Evolutionary conservation across 2,797 vertebrate species (phyloP), one percentile per base, ranked within the genome.

Genomic region (Arnoldichthys spilopterus): DNA sequence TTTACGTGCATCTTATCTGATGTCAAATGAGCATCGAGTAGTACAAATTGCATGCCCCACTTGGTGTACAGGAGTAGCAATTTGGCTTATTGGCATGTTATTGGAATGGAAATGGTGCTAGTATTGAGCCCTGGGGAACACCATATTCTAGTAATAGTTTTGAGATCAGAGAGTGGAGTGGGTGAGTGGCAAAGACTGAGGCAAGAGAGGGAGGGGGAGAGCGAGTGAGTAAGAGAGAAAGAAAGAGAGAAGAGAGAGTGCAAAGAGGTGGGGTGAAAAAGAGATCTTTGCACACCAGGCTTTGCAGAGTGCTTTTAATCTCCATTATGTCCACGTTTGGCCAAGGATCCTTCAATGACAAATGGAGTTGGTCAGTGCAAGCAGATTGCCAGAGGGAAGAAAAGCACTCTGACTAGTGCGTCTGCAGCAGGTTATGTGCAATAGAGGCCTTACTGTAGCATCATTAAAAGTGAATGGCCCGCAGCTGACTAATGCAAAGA

Each of bases 251-350:
- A 20, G 43, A 40, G 53, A 69, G 63, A 54, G 54, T 20, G 82
- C 74, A 72, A 8, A 64, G 47, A 40, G 47, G 30, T 40, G 32
- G 34, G 73, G 6, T 45, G 12, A 24, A 54, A 22, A 16, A 49
- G 28, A 47, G 70, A 54, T 85, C 82, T 73, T 90, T 89, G 90
- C 90, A 87, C 87, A 88, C 86, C 87, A 84, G 83, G 89, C 87
- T 91, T 90, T 89, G 85, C 86, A 78, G 80, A 86, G 85, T 89
- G 89, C 88, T 88, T 91, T 90, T 86, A 85, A 88, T 86, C 85
- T 87, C 84, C 80, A 82, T 87, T 89, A 86, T 89, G 79, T 87
- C 87, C 82, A 84, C 82, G 72, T 82, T 82, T 83, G 87, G 86
- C 84, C 87, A 89, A 78, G 74, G 76, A 80, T 79, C 79, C 66